Conservation (phyloP, 2,113 vertebrate species). For the Anseranas semipalmata region DNA sequence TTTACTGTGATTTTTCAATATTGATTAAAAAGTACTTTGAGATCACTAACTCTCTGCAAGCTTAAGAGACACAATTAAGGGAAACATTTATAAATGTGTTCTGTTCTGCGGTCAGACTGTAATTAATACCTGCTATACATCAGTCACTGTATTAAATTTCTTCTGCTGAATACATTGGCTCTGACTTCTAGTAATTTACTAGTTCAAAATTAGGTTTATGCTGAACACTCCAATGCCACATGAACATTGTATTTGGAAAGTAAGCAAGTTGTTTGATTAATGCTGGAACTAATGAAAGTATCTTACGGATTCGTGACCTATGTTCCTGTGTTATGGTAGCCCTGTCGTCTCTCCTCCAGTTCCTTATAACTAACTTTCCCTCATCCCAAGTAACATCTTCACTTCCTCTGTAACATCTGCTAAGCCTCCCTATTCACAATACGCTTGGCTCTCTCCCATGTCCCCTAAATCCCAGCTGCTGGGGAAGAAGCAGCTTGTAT, state of each 20-base stretch:
- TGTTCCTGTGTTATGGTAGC: neutral
- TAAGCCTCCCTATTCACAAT: slow-evolving; percentile 18
- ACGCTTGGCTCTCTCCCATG: slow-evolving; percentile 40
- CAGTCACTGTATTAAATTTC: neutral
- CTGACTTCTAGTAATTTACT: neutral
- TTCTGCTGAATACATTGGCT: neutral
- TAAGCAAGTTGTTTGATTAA: neutral
- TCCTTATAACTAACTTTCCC: slow-evolving; percentile 21
- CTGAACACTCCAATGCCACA: neutral
- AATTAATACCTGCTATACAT: neutral
- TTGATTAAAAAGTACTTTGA: neutral
- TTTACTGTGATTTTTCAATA: neutral
- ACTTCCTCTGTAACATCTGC: slow-evolving; percentile 46
- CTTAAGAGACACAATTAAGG: neutral
- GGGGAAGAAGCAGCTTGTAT: slow-evolving; percentile 28
- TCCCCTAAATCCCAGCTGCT: slow-evolving; percentile 58
- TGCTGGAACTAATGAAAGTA: neutral
- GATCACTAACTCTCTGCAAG: neutral
- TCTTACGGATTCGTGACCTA: neutral
- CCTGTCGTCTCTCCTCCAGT: neutral
- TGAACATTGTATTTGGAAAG: neutral
- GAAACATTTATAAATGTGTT: neutral
- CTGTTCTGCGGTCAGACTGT: neutral
- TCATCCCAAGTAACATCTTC: neutral
- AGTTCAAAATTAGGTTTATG: neutral